A percentile compares a stretch with the other conserved stretches of the same genome.
Conservation (phyloP, 1,140 invertebrate species). For the Tribolium madens region DNA sequence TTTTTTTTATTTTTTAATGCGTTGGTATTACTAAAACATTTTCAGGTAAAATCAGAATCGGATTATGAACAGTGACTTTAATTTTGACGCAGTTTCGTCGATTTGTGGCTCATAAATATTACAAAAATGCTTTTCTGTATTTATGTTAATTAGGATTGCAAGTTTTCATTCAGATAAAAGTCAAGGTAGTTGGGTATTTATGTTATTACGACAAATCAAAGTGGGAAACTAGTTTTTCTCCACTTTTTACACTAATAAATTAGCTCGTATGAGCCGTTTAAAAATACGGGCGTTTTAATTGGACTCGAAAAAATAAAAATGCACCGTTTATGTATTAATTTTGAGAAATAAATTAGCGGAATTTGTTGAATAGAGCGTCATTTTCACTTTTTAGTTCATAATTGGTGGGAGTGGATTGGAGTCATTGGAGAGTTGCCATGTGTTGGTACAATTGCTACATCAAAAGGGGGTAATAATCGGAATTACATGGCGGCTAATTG, state of each 20-base stretch:
- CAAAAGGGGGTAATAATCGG: constrained; percentile 1
- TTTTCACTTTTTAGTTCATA: constrained; percentile 4
- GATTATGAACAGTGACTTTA: background rate
- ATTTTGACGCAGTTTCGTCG: background rate
- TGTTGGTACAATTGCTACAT: constrained; percentile 1
- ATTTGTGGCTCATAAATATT: too few relatives aligned
- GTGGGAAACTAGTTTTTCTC: constrained; percentile 36
- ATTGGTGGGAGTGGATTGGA: constrained; percentile 14
- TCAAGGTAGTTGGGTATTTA: constrained; percentile 43
- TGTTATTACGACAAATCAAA: constrained; percentile 39
- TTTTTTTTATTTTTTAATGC: too few relatives aligned
- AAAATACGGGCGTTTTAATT: background rate
- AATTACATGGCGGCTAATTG: constrained; percentile 7
- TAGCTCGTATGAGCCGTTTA: background rate
- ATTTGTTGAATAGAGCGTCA: background rate
- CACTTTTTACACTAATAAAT: constrained; percentile 13
- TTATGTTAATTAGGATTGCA: constrained; percentile 43
- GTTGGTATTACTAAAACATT: background rate
- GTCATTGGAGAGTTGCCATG: constrained; percentile 15
- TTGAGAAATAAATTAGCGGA: background rate
- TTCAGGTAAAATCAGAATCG: background rate
- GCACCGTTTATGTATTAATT: background rate
- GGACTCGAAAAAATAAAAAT: background rate
- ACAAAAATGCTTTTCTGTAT: constrained; percentile 38
- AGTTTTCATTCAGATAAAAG: constrained; percentile 47